Base-by-base conservation (phyloP, 1,140 invertebrate genomes). In the Drosophila punjabiensis region DNA sequence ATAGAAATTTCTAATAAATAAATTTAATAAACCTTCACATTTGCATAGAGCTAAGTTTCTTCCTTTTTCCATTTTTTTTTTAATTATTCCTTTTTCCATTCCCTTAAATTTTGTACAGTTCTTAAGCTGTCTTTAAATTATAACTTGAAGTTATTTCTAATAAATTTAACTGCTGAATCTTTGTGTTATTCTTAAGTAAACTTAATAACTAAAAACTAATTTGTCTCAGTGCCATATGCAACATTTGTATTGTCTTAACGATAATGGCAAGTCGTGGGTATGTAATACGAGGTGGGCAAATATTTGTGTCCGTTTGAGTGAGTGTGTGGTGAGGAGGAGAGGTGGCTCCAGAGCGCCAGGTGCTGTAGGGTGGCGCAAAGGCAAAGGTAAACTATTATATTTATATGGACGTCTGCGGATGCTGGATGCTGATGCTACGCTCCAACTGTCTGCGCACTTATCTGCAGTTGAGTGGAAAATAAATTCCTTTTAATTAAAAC, bases 401-500 rank as follows among this genome's bases (percentile, higher is more conserved):
- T 68, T 60, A 77, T 67, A 77, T 45, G 39, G 69, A 39, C 56
- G 61, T 75, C 60, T 76, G 73, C 53, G 75, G 75, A 77, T 68
- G 64, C 39, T 45, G 50, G 50, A 53, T 53, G 55, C 70, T 52
- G 37, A 37, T 47, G 32, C 45, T 47, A 48, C 33, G 50, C 35
- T 45, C 68, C 65, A 64, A 80, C 81, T 84, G 75, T 39, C 74
- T 79, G 78, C 81, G 74, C 81, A 88, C 82, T 89, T 89, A 88
- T 88, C 85, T 88, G 85, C 85, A 88, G 86, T 75, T 85, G 85
- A 88, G 85, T 85, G 82, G 75, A 79, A 88, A 88, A 88, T 90
- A 90, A 90, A 88, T 88, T 90, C 85, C 86, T 85, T 88, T 88
- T 90, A 90, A 90, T 90, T 90, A 90, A 90, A 90, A 90, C 86